A percentile compares a stretch with the other conserved stretches of the same genome.
Evolutionary conservation across 23 tunicate species (phyloP).

Genomic region (Oikopleura dioica): DNA sequence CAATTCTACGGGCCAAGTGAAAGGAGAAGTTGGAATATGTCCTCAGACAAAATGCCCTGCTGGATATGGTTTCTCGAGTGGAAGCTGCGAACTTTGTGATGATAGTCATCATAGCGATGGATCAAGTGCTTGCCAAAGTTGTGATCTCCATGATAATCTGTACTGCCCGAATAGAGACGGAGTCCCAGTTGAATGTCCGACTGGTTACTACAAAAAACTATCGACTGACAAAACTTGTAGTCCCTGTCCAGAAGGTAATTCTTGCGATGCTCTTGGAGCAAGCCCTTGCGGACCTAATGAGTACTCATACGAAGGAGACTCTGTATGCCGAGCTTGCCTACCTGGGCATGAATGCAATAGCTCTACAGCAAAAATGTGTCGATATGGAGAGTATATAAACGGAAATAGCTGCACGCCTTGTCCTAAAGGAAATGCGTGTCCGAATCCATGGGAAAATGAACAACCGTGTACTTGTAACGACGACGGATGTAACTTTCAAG

Average conservation of each 20-base stretch:
- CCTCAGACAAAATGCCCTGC: too few relatives aligned
- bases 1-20: too few relatives aligned
- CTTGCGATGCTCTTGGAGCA: neutral
- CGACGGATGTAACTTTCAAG: neutral
- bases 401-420: neutral
- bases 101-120: too few relatives aligned
- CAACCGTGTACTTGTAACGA: neutral
- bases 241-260: neutral
- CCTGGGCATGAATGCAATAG: neutral
- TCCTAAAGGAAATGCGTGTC: neutral
- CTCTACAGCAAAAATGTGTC: neutral
- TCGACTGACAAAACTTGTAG: neutral
- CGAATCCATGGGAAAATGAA: neutral
- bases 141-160: too few relatives aligned
- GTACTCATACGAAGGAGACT: neutral
- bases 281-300: neutral
- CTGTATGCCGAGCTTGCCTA: neutral
- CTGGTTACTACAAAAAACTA: neutral
- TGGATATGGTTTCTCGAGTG: too few relatives aligned
- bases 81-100: too few relatives aligned
- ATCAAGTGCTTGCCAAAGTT: too few relatives aligned
- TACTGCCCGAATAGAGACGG: slow-evolving; percentile 3
- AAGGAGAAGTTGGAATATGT: too few relatives aligned
- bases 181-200: neutral
- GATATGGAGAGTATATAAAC: neutral